Evolutionary conservation across 2,797 vertebrate genomes (phyloP).

Genomic region (Galago senegalensis): DNA sequence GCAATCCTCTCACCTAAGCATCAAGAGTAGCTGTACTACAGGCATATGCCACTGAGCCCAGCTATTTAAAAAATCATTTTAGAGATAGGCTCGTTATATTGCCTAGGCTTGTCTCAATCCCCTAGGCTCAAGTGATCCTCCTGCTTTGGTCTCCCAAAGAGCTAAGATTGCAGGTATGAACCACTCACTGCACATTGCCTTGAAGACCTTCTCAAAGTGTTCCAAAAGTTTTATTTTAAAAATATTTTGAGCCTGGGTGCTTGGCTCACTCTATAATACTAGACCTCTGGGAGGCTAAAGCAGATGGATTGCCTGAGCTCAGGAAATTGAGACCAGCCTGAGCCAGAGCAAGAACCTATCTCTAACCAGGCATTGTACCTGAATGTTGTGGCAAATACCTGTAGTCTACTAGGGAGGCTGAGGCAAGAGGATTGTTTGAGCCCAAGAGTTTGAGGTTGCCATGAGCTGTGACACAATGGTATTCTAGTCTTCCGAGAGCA

Average conservation of each 20-base stretch:
- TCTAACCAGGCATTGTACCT: too few relatives aligned
- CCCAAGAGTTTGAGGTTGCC: too few relatives aligned
- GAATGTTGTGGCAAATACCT: too few relatives aligned
- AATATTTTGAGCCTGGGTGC: conserved; percentile 1
- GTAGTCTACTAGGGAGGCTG: too few relatives aligned
- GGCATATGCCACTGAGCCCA: background rate
- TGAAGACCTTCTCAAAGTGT: background rate
- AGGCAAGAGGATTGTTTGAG: too few relatives aligned
- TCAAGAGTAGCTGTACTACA: background rate
- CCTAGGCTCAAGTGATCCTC: background rate
- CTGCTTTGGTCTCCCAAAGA: background rate
- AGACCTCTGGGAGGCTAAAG: too few relatives aligned
- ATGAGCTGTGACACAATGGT: too few relatives aligned
- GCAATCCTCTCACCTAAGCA: background rate
- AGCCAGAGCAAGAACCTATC: too few relatives aligned
- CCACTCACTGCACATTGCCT: background rate
- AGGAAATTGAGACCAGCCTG: too few relatives aligned
- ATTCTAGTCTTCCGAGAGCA: too few relatives aligned
- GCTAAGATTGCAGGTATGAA: background rate
- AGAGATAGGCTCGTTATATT: background rate
- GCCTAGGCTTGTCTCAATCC: background rate
- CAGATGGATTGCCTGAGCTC: too few relatives aligned
- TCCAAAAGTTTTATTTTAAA: background rate
- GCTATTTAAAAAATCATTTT: background rate
- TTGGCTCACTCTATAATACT: too few relatives aligned